A percentile compares a stretch with the other conserved stretches of the same genome.
phyloP scores from a whole-genome alignment of 2,797 vertebrate species.

The Leptodactylus fallax region DNA sequence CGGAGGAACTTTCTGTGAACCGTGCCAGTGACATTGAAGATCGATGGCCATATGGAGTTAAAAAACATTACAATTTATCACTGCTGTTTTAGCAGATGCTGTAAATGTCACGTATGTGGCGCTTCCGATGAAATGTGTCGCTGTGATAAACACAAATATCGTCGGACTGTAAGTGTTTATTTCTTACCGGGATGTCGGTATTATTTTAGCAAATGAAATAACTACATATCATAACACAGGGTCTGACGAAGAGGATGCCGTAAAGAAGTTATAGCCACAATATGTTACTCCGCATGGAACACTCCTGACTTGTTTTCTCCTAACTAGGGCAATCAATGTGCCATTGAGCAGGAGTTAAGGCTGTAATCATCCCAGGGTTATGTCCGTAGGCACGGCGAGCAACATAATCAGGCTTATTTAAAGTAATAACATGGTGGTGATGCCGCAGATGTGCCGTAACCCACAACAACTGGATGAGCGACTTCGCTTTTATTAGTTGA shows the following conservation, averaged over 20 bases:
- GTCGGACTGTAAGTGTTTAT: conserved; percentile 67
- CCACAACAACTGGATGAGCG: background rate
- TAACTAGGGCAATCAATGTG: conserved; percentile 61
- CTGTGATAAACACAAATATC: conserved; percentile 72
- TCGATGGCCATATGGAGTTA: conserved; percentile 75
- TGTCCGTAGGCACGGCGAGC: conserved; percentile 21
- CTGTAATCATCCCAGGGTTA: conserved; percentile 46
- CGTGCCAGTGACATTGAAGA: conserved; percentile 77
- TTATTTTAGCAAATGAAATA: conserved; percentile 52
- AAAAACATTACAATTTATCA: conserved; percentile 76
- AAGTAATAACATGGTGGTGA: background rate
- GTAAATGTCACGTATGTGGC: conserved; percentile 69
- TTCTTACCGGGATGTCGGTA: conserved; percentile 62
- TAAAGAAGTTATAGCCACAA: conserved; percentile 52
- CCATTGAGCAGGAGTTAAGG: conserved; percentile 53
- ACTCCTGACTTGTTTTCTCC: conserved; percentile 48
- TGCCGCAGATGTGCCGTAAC: background rate
- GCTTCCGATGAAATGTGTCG: conserved; percentile 65
- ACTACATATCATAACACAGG: conserved; percentile 48
- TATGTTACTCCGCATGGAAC: conserved; percentile 46
- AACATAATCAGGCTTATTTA: conserved; percentile 45
- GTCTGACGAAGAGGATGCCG: background rate
- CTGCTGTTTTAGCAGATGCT: conserved; percentile 79
- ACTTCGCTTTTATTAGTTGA: background rate
- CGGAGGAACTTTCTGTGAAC: conserved; percentile 69